Evolutionary conservation across 2,888 invertebrate species (phyloP), one percentile per base, ranked within the genome.

Genomic region (Cenopis cana): DNA sequence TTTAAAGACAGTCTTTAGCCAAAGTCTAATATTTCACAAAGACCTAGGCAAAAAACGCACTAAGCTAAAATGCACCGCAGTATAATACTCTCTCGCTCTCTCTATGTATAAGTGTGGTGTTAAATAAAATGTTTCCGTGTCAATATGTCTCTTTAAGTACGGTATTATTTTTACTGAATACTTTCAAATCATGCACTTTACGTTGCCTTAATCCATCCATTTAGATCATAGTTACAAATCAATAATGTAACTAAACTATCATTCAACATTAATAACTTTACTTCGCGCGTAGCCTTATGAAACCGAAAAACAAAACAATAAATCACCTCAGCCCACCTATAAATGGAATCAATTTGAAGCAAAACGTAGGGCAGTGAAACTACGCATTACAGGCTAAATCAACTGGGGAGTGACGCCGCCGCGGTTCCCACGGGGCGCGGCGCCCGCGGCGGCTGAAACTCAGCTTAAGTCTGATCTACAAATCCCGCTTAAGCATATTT

Each of bases 391-490:
- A 46, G 69, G 69, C 29, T 69, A 69, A 69, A 69, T 69, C 69
- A 69, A 61, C 54, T 55, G 57, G 41, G 52, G 65, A 69, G 64
- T 64, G 56, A 29, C 66, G 68, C 69, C 69, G 65, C 29, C 41
- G 61, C 52, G 73, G 77, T 80, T 80, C 78, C 78, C 80, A 79
- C 78, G 80, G 66, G 80, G 66, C 72, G 50, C 60, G 68, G 65
- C 74, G 79, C 80, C 80, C 41, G 74, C 60, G 80, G 80, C 78
- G 67, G 61, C 68, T 69, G 76, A 68, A 64, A 74, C 71, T 64
- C 50, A 62, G 70, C 62, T 71, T 56, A 64, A 49, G 62, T 20
- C 67, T 62, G 41, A 52, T 71, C 66, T 49, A 67, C 60, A 65
- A 70, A 70, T 70, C 70, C 70, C 70, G 54, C 33, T 68, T 52